Evolutionary conservation across 2,797 vertebrate species (phyloP), one percentile per base, ranked within the genome.

Genomic region (Sebastes kiyomatsui): DNA sequence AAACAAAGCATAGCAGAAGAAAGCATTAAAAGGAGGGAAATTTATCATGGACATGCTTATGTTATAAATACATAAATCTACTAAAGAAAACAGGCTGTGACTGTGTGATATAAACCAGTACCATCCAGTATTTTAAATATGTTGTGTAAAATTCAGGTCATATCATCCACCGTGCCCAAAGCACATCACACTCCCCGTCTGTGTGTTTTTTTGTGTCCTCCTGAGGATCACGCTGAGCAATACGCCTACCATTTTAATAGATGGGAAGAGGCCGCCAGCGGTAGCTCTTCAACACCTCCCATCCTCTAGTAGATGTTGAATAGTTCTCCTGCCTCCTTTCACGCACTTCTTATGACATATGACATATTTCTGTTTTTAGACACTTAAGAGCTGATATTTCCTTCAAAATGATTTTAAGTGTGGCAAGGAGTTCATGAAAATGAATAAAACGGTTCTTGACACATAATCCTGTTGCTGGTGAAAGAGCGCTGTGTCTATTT

Each of bases 201-300:
- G 87, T 88, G 81, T 87, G 77, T 82, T 77, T 90, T 62, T 42
- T 64, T 60, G 22, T 67, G 72, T 23, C 72, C 81, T 84, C 59
- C 77, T 76, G 80, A 87, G 87, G 67, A 80, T 82, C 79, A 64
- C 75, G 42, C 87, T 59, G 75, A 70, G 71, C 74, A 35, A 67
- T 49, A 68, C 79, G 59, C 65, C 82, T 73, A 54, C 84, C 81
- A 77, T 88, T 80, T 83, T 86, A 86, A 86, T 88, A 85, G 83
- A 86, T 66, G 67, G 79, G 75, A 90, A 82, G 77, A 59, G 75
- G 79, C 78, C 88, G 80, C 85, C 88, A 89, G 79, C 84, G 84
- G 75, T 60, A 73, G 77, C 81, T 89, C 72, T 75, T 86, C 82
- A 78, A 80, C 87, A 79, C 84, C 74, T 87, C 86, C 68, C 66